Base-by-base conservation (phyloP, 2,113 vertebrate species). In the Ibidorhyncha struthersii region DNA sequence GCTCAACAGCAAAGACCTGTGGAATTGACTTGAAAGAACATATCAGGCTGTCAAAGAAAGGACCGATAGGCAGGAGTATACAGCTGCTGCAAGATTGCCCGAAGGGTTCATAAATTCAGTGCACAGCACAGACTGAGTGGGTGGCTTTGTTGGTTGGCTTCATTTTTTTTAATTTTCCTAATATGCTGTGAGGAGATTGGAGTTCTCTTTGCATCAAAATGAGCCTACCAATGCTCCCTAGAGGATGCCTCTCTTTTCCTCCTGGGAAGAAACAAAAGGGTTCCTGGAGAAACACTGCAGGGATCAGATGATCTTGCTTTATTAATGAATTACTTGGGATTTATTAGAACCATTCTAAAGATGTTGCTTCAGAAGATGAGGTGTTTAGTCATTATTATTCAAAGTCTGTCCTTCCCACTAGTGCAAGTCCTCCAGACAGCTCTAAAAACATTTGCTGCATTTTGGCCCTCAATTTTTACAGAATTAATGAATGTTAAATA, bases 341-440 rank as follows among this genome's bases (percentile, higher is more conserved):
- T 97, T 97, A 96, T 95, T 90, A 88, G 79, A 95, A 94, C 82
- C 10, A 20, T 86, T 94, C 91, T 93, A 74, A 97, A 94, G 76
- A 90, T 61, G 61, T 88, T 95, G 41, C 56, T 83, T 86, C 61
- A 79, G 78, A 94, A 90, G 53, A 86, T 43, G 36, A 82, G 86
- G 67, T 14, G 22, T 50, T 79, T 83, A 40, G 88, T 69, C 70
- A 82, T 96, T 96, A 85, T 93, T 95, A 97, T 97, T 97, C 95
- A 84, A 83, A 96, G 53, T 49, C 69, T 88, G 63, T 96, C 66
- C 50, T 92, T 92, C 93, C 93, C 65, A 74, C 25, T 43, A 96
- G 79, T 69, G 30, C 1, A 6, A 94, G 78, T 90, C 74, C 93
- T 87, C 79, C 52, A 91, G 93, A 87, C 65, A 95, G 72, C 62